These are phyloP conservation scores for Cantharis lateralis DNA, from an alignment of 2,888 invertebrate species.

Conservation along the genomic window DNA sequence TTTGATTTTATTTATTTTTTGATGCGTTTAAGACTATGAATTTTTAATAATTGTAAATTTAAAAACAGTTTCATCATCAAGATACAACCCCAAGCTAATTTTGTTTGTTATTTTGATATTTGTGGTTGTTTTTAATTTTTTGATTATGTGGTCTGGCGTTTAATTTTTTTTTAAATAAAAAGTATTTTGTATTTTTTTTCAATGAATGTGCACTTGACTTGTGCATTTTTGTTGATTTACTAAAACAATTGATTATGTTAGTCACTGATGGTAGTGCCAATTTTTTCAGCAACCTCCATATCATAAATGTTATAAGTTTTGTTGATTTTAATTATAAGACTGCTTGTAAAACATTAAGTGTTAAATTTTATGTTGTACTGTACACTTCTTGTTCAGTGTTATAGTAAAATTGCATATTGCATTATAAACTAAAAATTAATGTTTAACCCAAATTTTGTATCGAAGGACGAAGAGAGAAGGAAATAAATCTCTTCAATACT, in stretches of 20 bases:
- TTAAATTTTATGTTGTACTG: conserved; percentile 16
- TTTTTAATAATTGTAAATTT: background rate
- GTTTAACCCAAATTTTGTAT: conserved; percentile 13
- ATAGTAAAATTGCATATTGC: conserved; percentile 35
- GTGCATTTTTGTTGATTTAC: conserved; percentile 13
- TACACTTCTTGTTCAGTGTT: conserved; percentile 29
- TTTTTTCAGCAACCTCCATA: conserved; percentile 5
- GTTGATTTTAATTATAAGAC: conserved; percentile 15
- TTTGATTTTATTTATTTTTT: background rate
- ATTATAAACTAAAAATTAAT: conserved; percentile 20
- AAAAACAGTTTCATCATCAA: background rate
- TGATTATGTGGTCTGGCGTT: conserved; percentile 10
- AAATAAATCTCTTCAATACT: conserved; percentile 7
- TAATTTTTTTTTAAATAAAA: background rate
- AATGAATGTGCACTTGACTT: background rate
- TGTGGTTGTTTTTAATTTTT: conserved; percentile 6
- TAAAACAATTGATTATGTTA: conserved; percentile 15
- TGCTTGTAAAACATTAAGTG: conserved; percentile 22
- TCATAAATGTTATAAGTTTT: background rate
- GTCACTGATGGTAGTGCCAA: conserved; percentile 23
- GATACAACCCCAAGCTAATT: background rate
- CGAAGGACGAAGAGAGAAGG: background rate
- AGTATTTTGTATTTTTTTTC: background rate
- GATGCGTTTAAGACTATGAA: background rate
- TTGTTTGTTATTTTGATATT: conserved; percentile 4